A percentile compares a stretch with the other conserved stretches of the same genome.
phyloP scores from a whole-genome alignment of 2,888 invertebrate species.

The Anagyrus pseudococci region DNA sequence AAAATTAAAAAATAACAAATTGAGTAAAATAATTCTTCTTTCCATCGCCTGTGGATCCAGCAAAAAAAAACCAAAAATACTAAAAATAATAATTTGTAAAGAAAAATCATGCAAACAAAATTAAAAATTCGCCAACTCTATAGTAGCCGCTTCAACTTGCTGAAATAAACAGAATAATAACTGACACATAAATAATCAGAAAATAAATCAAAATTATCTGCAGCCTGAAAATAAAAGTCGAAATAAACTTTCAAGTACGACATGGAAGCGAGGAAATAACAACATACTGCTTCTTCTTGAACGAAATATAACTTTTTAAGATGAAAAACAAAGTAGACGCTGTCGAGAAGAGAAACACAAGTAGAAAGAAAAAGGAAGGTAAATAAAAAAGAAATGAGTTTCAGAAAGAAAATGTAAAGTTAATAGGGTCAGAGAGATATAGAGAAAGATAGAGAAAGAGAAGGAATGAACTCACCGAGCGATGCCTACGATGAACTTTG shows the following conservation, averaged over 20 bases:
- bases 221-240: too few relatives aligned
- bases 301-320: too few relatives aligned
- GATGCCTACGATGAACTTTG: constrained; percentile 74
- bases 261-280: too few relatives aligned
- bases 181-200: too few relatives aligned
- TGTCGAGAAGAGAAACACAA: neutral
- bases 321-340: constrained; percentile 14
- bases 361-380: constrained; percentile 10
- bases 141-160: too few relatives aligned
- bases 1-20: constrained; percentile 6
- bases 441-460: constrained; percentile 25
- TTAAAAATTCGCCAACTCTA: too few relatives aligned
- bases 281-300: too few relatives aligned
- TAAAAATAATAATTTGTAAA: constrained; percentile 26
- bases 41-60: neutral
- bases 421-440: constrained; percentile 19
- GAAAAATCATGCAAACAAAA: constrained; percentile 7
- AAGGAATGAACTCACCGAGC: constrained; percentile 69
- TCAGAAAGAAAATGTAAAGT: constrained; percentile 27
- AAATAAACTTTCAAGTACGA: too few relatives aligned
- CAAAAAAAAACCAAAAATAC: constrained; percentile 7
- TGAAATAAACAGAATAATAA: too few relatives aligned
- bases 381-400: constrained; percentile 15
- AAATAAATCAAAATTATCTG: too few relatives aligned
- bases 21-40: constrained; percentile 6